A percentile compares a stretch with the other conserved stretches of the same genome.
Evolutionary conservation across 2,797 vertebrate species (phyloP).

Genomic region (Natrix natrix): DNA sequence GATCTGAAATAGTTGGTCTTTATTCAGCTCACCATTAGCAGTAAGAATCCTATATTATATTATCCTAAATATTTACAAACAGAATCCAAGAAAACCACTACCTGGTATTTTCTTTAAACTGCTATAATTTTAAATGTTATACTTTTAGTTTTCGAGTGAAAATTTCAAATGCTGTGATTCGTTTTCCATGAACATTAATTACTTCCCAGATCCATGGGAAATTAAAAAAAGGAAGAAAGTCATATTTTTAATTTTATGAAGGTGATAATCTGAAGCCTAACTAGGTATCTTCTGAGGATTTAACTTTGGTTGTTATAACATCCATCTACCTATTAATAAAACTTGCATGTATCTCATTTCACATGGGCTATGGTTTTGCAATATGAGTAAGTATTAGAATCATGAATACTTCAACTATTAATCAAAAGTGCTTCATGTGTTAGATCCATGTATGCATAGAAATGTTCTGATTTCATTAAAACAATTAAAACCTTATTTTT

Average conservation of each 20-base stretch:
- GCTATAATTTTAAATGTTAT: not conserved
- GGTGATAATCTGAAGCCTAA: not conserved
- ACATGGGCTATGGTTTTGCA: not conserved
- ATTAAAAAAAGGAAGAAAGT: not conserved
- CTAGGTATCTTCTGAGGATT: not conserved
- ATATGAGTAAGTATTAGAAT: not conserved
- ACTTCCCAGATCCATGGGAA: not conserved
- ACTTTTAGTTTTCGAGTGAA: not conserved
- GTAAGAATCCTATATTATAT: not conserved
- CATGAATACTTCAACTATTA: not conserved
- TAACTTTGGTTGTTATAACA: too few species aligned
- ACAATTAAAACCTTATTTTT: not conserved
- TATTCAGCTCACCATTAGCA: not conserved
- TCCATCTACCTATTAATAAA: not conserved
- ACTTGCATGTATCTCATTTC: not conserved
- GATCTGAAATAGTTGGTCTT: not conserved
- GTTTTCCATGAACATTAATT: constrained; percentile 3
- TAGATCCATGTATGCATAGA: not conserved
- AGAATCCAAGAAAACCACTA: not conserved
- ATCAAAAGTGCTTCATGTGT: not conserved
- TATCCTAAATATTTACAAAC: not conserved
- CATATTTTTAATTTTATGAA: not conserved
- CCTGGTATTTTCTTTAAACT: not conserved
- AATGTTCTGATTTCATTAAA: not conserved
- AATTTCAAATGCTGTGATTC: not conserved